A percentile compares a stretch with the other conserved stretches of the same genome.
Evolutionary conservation across 2,113 vertebrate species (phyloP).

Genomic region (Coptodon bakossiorum): DNA sequence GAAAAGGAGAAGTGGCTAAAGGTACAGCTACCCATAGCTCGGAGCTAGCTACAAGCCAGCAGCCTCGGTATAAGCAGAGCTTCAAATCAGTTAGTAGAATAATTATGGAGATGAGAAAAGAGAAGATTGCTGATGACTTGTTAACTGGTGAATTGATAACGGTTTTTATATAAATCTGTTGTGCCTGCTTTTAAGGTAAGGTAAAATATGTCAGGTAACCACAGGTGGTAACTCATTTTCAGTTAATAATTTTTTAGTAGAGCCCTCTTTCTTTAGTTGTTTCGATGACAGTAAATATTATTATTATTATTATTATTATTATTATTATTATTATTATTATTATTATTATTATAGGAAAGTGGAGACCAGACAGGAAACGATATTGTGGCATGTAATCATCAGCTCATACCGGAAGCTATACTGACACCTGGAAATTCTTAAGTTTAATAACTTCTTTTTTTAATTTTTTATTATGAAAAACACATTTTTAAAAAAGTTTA

Average conservation of each 20-base stretch:
- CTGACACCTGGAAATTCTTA: background rate
- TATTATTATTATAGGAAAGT: background rate
- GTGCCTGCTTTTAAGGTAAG: background rate
- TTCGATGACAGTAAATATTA: background rate
- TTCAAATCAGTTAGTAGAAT: background rate
- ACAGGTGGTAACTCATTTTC: background rate
- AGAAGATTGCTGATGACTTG: background rate
- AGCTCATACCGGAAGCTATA: background rate
- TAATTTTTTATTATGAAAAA: background rate
- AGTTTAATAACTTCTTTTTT: background rate
- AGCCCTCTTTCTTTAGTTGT: background rate
- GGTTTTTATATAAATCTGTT: background rate
- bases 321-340: background rate
- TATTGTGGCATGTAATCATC: background rate
- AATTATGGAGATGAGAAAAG: background rate
- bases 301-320: background rate
- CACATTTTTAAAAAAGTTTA: background rate
- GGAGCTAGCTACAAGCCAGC: background rate
- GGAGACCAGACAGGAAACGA: background rate
- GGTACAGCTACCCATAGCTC: background rate
- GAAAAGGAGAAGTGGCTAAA: background rate
- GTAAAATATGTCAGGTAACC: background rate
- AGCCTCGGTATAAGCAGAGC: background rate
- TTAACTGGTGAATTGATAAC: background rate
- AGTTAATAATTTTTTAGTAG: too few species aligned